Evolutionary conservation across 2,113 vertebrate genomes (phyloP).

Genomic region (Pithys albifrons): DNA sequence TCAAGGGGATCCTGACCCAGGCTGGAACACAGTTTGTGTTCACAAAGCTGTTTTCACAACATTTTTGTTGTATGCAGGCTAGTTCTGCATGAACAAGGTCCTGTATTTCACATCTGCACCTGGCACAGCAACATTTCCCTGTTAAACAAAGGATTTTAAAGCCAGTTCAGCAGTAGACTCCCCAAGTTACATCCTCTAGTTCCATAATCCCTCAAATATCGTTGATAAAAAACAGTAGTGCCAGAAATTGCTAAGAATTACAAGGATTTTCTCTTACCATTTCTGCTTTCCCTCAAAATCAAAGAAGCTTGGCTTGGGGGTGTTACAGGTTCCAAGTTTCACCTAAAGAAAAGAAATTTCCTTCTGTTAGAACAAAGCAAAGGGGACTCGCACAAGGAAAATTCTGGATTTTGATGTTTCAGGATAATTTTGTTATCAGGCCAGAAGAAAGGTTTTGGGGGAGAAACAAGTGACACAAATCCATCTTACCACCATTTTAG

Average conservation of each 20-base stretch:
- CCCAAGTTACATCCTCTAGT: background rate
- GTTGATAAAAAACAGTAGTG: conserved; percentile 13
- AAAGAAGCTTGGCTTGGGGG: conserved; percentile 92
- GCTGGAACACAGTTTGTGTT: background rate
- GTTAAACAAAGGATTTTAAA: background rate
- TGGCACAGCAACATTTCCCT: background rate
- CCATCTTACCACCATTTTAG: background rate
- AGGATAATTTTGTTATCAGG: background rate
- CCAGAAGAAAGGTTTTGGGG: background rate
- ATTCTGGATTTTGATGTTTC: background rate
- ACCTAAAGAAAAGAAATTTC: conserved; percentile 76
- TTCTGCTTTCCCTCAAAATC: conserved; percentile 98
- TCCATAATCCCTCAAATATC: background rate
- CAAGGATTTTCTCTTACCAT: conserved; percentile 85
- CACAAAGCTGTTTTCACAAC: background rate
- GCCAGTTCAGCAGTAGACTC: background rate
- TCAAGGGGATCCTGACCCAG: background rate
- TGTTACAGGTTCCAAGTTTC: conserved; percentile 92
- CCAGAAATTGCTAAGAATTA: background rate
- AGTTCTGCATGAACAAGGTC: background rate
- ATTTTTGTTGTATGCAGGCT: background rate
- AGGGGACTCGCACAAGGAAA: background rate
- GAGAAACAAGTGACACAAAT: background rate
- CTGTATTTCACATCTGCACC: background rate
- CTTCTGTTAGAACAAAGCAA: conserved; percentile 7